These are phyloP conservation scores for Ceratina calcarata DNA, from an alignment of 1,140 invertebrate species.

Conservation along the genomic window DNA sequence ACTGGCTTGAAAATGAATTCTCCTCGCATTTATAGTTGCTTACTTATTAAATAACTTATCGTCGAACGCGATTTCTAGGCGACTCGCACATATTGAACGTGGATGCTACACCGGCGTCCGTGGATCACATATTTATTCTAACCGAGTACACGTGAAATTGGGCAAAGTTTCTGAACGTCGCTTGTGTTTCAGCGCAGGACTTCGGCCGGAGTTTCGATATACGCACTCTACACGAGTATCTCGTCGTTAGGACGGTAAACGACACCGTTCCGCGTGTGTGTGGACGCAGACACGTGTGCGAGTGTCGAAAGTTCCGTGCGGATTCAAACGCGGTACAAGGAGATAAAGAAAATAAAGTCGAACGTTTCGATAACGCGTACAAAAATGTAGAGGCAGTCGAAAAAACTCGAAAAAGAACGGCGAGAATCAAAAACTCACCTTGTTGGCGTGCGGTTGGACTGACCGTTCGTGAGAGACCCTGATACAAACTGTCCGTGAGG, in stretches of 20 bases:
- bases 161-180: slow-evolving; percentile 31
- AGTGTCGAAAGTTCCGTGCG: slow-evolving; percentile 43
- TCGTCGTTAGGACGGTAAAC: slow-evolving; percentile 54
- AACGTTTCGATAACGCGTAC: slow-evolving; percentile 27
- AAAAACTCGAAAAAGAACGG: slow-evolving; percentile 18
- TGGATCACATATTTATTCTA: slow-evolving; percentile 30
- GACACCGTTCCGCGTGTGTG: slow-evolving; percentile 21
- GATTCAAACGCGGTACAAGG: not conserved
- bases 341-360: slow-evolving; percentile 42
- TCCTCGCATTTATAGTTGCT: not conserved
- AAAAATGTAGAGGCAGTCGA: slow-evolving; percentile 24
- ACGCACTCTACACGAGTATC: slow-evolving; percentile 28
- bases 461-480: slow-evolving; percentile 68
- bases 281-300: not conserved
- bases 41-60: not conserved
- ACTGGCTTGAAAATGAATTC: not conserved
- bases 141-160: slow-evolving; percentile 27
- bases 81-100: slow-evolving; percentile 2
- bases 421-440: slow-evolving; percentile 70
- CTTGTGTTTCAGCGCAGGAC: slow-evolving; percentile 2
- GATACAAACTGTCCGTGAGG: slow-evolving; percentile 66
- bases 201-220: slow-evolving; percentile 7
- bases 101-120: not conserved
- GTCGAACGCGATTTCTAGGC: not conserved
- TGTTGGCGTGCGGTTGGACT: slow-evolving; percentile 72